Percentiles rank a stretch among this genome's conserved stretches.
Evolutionary conservation across 1,140 invertebrate genomes (phyloP).

Genomic region (Xylocopa sonorina): DNA sequence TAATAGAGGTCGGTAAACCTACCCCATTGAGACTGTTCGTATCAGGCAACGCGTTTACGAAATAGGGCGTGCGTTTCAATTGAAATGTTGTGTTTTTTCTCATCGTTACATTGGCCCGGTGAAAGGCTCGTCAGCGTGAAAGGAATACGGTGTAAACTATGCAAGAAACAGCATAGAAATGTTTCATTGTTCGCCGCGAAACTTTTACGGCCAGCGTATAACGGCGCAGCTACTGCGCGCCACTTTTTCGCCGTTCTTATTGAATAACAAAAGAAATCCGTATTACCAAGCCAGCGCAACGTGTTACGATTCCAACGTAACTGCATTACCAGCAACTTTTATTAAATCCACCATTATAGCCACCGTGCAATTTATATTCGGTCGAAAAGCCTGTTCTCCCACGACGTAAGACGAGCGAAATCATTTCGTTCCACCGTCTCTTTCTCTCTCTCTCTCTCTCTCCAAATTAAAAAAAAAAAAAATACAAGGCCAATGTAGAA

Average conservation of each 20-base stretch:
- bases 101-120: background rate
- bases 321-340: background rate
- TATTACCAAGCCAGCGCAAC: background rate
- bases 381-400: background rate
- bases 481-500: too few relatives aligned
- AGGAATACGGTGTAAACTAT: slow-evolving; percentile 36
- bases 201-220: background rate
- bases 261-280: background rate
- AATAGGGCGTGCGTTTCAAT: background rate
- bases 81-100: background rate
- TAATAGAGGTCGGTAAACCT: too few relatives aligned
- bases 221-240: background rate
- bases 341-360: background rate
- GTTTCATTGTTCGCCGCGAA: slow-evolving; percentile 10
- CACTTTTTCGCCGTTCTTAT: background rate
- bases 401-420: background rate
- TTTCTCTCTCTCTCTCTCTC: too few relatives aligned
- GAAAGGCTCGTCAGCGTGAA: slow-evolving; percentile 30
- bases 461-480: too few relatives aligned
- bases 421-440: background rate
- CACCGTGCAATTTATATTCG: background rate
- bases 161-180: slow-evolving; percentile 29
- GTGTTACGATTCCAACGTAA: background rate
- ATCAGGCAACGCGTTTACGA: background rate
- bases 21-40: too few relatives aligned